Percentiles rank a stretch among this genome's conserved stretches.
These are phyloP conservation scores for Cotesia typhae DNA, from an alignment of 1,140 invertebrate genomes.

Conservation along the genomic window DNA sequence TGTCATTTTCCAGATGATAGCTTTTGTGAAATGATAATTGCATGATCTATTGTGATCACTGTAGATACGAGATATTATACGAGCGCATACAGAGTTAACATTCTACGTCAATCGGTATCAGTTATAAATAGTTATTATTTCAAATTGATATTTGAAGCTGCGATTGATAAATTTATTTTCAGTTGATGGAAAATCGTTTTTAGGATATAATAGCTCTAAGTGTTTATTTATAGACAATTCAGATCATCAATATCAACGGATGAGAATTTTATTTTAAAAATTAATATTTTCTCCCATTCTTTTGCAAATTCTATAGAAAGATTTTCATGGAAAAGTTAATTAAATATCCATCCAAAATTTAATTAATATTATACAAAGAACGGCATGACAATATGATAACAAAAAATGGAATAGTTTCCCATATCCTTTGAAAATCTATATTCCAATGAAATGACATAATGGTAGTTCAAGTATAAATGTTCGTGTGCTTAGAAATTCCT, in stretches of 20 bases:
- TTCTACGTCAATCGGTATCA: not conserved
- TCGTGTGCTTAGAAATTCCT: not conserved
- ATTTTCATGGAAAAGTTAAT: too few species aligned
- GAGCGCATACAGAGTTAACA: too few species aligned
- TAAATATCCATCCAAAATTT: too few species aligned
- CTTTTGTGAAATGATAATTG: not conserved
- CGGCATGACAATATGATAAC: not conserved
- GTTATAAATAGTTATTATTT: conserved; percentile 1
- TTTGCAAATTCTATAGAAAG: too few species aligned
- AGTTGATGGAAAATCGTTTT: not conserved
- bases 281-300: too few species aligned
- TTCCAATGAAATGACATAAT: not conserved
- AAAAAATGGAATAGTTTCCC: not conserved
- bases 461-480: not conserved
- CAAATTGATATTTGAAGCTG: not conserved
- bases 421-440: not conserved
- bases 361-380: too few species aligned
- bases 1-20: not conserved
- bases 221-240: too few species aligned
- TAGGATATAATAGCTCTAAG: too few species aligned
- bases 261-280: too few species aligned
- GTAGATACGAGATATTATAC: not conserved
- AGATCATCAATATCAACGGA: too few species aligned
- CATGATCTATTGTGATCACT: not conserved
- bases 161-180: not conserved